Evolutionary conservation across 2,113 vertebrate genomes (phyloP).

Genomic region (Scomber colias): DNA sequence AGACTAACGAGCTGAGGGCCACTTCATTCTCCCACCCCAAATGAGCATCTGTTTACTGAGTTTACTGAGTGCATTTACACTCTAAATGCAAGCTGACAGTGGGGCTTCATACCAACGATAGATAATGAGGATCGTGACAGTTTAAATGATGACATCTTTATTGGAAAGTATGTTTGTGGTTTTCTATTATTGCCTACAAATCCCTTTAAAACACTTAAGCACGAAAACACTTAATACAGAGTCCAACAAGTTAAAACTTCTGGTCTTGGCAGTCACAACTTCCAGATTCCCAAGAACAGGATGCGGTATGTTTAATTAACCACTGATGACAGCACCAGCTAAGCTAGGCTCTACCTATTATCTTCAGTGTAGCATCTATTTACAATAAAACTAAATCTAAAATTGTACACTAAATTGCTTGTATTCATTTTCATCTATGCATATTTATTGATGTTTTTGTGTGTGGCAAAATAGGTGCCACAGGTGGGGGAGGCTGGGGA

Average conservation of each 20-base stretch:
- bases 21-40: constrained; percentile 60
- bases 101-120: neutral
- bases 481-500: too few relatives aligned
- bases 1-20: constrained; percentile 73
- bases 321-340: neutral
- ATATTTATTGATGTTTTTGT: too few relatives aligned
- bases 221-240: neutral
- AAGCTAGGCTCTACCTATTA: too few relatives aligned
- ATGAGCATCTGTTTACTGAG: constrained; percentile 66
- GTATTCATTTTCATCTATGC: too few relatives aligned
- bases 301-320: too few relatives aligned
- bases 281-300: too few relatives aligned
- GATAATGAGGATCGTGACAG: neutral
- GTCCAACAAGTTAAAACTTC: neutral
- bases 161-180: neutral
- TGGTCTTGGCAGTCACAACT: neutral
- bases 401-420: too few relatives aligned
- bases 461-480: too few relatives aligned
- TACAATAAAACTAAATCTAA: too few relatives aligned
- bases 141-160: neutral
- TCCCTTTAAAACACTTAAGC: neutral
- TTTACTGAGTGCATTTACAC: constrained; percentile 38
- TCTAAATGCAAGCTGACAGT: constrained; percentile 39
- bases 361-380: too few relatives aligned
- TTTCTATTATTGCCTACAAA: neutral